Evolutionary conservation across 2,113 vertebrate species (phyloP).

Genomic region (Seriola aureovittata): DNA sequence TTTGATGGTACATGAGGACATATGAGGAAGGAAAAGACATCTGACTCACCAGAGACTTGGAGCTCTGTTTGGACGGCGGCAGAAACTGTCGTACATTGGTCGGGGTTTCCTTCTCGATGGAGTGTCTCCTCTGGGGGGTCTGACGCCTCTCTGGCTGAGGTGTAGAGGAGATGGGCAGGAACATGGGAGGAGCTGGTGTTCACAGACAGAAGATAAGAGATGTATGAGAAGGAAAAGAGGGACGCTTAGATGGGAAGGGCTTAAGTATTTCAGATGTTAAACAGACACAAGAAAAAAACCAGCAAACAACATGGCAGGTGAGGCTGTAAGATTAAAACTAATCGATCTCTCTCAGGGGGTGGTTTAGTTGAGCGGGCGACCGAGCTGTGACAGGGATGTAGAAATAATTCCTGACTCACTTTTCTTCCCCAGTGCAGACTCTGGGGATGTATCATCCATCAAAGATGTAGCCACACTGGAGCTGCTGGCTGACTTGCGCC

Average conservation of each 20-base stretch:
- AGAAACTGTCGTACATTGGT: conserved; percentile 94
- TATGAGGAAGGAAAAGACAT: neutral
- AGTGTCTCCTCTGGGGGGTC: conserved; percentile 93
- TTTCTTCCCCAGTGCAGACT: conserved; percentile 88
- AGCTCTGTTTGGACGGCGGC: conserved; percentile 92
- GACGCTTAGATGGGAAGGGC: neutral
- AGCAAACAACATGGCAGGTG: neutral
- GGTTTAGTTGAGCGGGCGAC: conserved; percentile 1
- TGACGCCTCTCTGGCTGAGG: conserved; percentile 96
- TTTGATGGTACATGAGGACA: neutral
- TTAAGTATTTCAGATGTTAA: neutral
- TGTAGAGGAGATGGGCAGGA: conserved; percentile 97
- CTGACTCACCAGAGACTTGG: conserved; percentile 94
- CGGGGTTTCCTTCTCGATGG: conserved; percentile 98
- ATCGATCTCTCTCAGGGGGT: conserved; percentile 11
- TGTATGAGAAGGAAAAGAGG: neutral
- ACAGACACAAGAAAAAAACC: conserved; percentile 8
- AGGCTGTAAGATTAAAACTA: conserved; percentile 32
- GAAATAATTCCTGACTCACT: conserved; percentile 85
- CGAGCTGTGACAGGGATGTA: neutral
- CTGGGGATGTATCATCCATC: conserved; percentile 89
- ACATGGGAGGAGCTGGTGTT: conserved; percentile 91
- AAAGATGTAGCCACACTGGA: conserved; percentile 91
- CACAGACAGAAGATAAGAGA: neutral
- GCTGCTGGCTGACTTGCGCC: conserved; percentile 88